A percentile compares a stretch with the other conserved stretches of the same genome.
Evolutionary conservation across 2,797 vertebrate species (phyloP).

Genomic region (Otolemur crassicaudatus): DNA sequence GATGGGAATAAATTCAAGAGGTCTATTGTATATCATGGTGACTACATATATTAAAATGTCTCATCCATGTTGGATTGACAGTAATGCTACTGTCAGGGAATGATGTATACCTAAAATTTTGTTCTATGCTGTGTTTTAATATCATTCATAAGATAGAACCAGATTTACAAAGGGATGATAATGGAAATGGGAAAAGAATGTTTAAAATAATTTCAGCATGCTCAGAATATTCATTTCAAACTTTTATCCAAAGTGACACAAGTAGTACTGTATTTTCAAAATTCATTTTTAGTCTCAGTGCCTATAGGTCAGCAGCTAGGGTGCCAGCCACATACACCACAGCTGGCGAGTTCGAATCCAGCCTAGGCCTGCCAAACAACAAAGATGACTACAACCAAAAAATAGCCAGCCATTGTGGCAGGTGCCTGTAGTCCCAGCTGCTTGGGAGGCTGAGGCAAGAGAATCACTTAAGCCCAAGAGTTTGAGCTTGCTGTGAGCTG

Average conservation of each 20-base stretch:
- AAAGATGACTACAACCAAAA: too few species aligned
- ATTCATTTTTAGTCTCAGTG: not conserved
- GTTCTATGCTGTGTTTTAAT: not conserved
- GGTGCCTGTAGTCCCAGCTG: too few species aligned
- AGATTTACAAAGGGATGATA: conserved; percentile 4
- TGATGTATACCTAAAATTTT: not conserved
- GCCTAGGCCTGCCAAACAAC: too few species aligned
- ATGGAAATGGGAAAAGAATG: not conserved
- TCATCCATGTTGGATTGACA: not conserved
- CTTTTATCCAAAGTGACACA: conserved; percentile 8
- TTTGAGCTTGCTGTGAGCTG: too few species aligned
- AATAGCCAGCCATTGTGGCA: too few species aligned
- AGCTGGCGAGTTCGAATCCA: too few species aligned
- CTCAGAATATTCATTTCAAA: not conserved
- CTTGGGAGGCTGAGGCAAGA: too few species aligned
- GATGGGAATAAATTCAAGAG: not conserved
- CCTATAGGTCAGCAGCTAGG: too few species aligned
- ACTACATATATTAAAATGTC: not conserved
- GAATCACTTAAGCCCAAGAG: too few species aligned
- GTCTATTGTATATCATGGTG: not conserved
- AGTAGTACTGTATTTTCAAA: conserved; percentile 18
- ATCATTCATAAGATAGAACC: not conserved
- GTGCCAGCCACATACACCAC: too few species aligned
- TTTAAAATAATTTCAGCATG: conserved; percentile 18
- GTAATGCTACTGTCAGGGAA: not conserved